phyloP scores from a whole-genome alignment of 2,888 invertebrate species.

The Sarcophaga rosellei region DNA sequence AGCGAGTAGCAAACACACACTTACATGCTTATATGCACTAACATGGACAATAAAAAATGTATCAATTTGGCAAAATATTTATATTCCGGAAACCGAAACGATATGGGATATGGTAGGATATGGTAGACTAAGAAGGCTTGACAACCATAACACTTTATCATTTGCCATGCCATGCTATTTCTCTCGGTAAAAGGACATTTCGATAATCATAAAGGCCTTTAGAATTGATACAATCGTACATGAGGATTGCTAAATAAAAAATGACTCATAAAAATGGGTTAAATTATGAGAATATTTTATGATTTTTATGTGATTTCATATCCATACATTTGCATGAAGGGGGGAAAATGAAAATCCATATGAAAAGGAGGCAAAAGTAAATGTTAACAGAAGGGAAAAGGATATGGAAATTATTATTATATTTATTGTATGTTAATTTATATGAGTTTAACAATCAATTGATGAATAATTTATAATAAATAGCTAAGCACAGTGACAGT shows the following conservation, averaged over 20 bases:
- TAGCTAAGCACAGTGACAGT: not conserved
- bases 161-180: conserved; percentile 39
- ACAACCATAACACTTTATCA: conserved; percentile 45
- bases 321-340: conserved; percentile 34
- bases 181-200: conserved; percentile 68
- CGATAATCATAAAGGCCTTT: conserved; percentile 69
- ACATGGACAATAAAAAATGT: conserved; percentile 58
- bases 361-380: conserved; percentile 20
- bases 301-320: conserved; percentile 63
- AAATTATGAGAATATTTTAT: conserved; percentile 59
- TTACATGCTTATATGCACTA: not conserved
- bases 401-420: conserved; percentile 68
- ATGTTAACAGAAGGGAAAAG: conserved; percentile 6
- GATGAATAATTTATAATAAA: conserved; percentile 63
- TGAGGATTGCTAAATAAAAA: conserved; percentile 45
- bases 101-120: not conserved
- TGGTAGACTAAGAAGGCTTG: conserved; percentile 25
- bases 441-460: conserved; percentile 74
- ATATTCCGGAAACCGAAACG: not conserved
- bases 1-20: not conserved
- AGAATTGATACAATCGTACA: conserved; percentile 42
- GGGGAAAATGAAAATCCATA: conserved; percentile 15
- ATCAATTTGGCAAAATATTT: conserved; percentile 66
- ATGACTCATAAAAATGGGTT: conserved; percentile 60
- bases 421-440: conserved; percentile 77